Percentiles rank a stretch among this genome's conserved stretches.
Evolutionary conservation across 2,113 vertebrate species (phyloP).

Genomic region (Polyodon spathula): DNA sequence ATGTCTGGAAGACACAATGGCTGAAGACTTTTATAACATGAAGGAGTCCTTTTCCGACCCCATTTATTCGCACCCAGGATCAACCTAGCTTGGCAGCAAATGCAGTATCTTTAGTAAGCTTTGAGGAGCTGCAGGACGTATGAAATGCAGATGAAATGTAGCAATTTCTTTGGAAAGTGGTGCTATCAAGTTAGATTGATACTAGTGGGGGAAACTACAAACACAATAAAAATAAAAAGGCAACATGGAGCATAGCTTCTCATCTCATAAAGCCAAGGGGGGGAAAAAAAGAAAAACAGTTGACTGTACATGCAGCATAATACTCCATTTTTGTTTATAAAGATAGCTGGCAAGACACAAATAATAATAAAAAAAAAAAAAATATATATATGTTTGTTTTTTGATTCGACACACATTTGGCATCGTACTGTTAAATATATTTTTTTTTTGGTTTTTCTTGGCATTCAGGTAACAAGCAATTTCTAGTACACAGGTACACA

Average conservation of each 20-base stretch:
- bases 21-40: slow-evolving; percentile 41
- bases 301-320: slow-evolving; percentile 53
- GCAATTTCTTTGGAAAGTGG: slow-evolving; percentile 53
- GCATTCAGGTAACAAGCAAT: slow-evolving; percentile 67
- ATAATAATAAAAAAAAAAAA: too few relatives aligned
- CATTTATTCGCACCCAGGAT: slow-evolving; percentile 42
- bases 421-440: slow-evolving; percentile 65
- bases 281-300: slow-evolving; percentile 36
- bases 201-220: slow-evolving; percentile 31
- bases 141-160: slow-evolving; percentile 58
- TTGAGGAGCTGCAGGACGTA: slow-evolving; percentile 45
- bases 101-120: slow-evolving; percentile 35
- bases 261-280: slow-evolving; percentile 57
- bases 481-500: slow-evolving; percentile 47
- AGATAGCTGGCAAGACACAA: slow-evolving; percentile 28
- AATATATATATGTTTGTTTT: too few relatives aligned
- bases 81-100: slow-evolving; percentile 50
- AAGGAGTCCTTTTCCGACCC: slow-evolving; percentile 52
- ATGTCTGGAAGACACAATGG: slow-evolving; percentile 51
- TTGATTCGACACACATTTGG: slow-evolving; percentile 69
- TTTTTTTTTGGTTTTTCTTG: slow-evolving; percentile 42
- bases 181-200: slow-evolving; percentile 45
- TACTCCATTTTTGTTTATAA: slow-evolving; percentile 58
- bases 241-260: slow-evolving; percentile 62
- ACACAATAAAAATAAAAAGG: slow-evolving; percentile 56